Base-by-base conservation (phyloP, 2,888 invertebrate genomes). In the Diloba caeruleocephala region DNA sequence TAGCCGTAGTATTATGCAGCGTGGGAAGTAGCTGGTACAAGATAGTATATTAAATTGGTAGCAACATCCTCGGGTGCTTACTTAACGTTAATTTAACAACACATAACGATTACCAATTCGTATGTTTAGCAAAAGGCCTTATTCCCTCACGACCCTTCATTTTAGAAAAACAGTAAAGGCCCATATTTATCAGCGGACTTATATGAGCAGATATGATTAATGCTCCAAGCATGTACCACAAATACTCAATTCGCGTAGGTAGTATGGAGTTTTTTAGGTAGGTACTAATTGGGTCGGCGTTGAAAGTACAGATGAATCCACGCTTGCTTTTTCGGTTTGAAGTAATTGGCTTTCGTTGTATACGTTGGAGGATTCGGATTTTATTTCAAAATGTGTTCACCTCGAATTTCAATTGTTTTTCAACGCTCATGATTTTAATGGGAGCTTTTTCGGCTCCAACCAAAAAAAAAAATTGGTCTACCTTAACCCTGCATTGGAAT, bases 201-300 rank as follows among this genome's bases (percentile, higher is more conserved):
- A n/a, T n/a, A n/a, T n/a, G n/a, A 4, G 3, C 19, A 38, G 10
- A 8, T 41, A 7, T 13, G 23, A 13, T 41, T 32, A 28, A 19
- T 23, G 44, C 39, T 14, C 12, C 21, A 10, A 25, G 7, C 2
- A 1, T 23, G 8, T 17, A 21, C 23, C n/a, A 8, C 8, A 43
- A 23, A 36, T 21, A 21, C 19, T 41, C 28, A 42, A 31, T 31
- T 36, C 29, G 21, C 23, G 26, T 17, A 8, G 13, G 15, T 43
- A 19, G 21, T 5, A 4, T 5, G 6, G 7, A 34, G 36, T 41
- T n/a, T n/a, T n/a, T n/a, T 34, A 43, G 49, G 31, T 43, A 17
- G 21, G 41, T 21, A 37, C 38, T 68, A 71, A 70, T 71, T 71
- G 58, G 69, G 46, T 31, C 42, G 25, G n/a, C 21, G 34, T 31